Percentiles rank a stretch among this genome's conserved stretches.
Evolutionary conservation across 2,113 vertebrate species (phyloP).

Genomic region (Laterallus jamaicensis): DNA sequence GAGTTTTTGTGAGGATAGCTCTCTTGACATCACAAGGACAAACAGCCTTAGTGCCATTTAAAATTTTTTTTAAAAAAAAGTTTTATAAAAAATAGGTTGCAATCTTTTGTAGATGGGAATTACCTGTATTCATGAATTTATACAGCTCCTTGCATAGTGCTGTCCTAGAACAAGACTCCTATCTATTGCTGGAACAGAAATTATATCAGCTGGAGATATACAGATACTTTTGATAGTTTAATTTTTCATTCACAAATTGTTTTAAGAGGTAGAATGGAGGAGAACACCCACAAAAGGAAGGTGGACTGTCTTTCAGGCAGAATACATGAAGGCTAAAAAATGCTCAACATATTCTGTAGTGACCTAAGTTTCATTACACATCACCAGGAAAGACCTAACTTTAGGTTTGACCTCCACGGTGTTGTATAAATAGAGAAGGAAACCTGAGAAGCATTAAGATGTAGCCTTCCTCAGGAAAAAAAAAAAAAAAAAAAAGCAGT

Average conservation of each 20-base stretch:
- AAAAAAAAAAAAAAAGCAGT: slow-evolving; percentile 17
- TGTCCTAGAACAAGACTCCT: not conserved
- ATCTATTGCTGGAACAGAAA: not conserved
- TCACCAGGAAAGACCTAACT: slow-evolving; percentile 45
- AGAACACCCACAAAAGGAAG: not conserved
- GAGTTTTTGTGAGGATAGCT: not conserved
- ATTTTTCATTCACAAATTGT: not conserved
- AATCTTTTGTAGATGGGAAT: not conserved
- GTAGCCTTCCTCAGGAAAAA: slow-evolving; percentile 40
- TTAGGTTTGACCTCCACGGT: slow-evolving; percentile 60
- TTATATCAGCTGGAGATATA: not conserved
- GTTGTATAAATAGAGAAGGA: slow-evolving; percentile 74
- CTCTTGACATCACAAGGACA: not conserved
- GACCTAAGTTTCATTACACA: not conserved
- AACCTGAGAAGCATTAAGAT: slow-evolving; percentile 68
- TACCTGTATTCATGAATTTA: not conserved
- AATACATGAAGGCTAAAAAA: not conserved
- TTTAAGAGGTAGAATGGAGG: not conserved
- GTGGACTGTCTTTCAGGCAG: not conserved
- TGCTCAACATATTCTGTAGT: not conserved
- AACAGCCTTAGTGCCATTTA: not conserved
- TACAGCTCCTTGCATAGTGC: not conserved
- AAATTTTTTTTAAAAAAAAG: too few relatives aligned
- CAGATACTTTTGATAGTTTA: not conserved
- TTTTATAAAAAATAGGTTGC: not conserved